phyloP scores from a whole-genome alignment of 2,113 vertebrate genomes.

The Calonectris borealis region DNA sequence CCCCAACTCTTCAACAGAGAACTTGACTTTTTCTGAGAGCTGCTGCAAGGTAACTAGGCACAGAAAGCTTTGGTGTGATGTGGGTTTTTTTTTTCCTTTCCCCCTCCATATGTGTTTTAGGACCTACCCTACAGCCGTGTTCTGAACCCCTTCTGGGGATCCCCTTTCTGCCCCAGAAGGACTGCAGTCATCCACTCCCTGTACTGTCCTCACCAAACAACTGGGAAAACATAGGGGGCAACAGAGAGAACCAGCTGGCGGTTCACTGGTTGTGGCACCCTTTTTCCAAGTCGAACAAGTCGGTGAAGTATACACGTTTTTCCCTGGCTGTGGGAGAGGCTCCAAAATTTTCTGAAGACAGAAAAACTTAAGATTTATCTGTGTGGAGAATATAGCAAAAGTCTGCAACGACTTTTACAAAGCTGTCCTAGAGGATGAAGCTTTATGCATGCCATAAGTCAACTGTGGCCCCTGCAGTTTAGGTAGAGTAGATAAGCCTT shows the following conservation, averaged over 20 bases:
- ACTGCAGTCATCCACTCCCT: too few relatives aligned
- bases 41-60: neutral
- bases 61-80: neutral
- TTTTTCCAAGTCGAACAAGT: neutral
- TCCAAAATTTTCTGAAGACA: neutral
- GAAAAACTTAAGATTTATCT: neutral
- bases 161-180: neutral
- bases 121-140: neutral
- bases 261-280: neutral
- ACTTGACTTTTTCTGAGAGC: neutral
- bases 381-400: neutral
- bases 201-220: neutral
- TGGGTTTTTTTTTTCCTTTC: too few relatives aligned
- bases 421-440: neutral
- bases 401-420: neutral
- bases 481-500: neutral
- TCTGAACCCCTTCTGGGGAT: neutral
- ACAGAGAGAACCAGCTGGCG: neutral
- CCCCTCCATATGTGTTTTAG: neutral
- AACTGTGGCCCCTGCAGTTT: neutral
- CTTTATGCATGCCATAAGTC: accelerated
- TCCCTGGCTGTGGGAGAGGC: neutral
- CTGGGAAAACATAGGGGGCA: neutral
- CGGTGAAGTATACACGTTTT: neutral
- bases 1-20: neutral